A percentile compares a stretch with the other conserved stretches of the same genome.
Evolutionary conservation across 2,888 invertebrate species (phyloP).

Genomic region (Psylliodes chrysocephalus): DNA sequence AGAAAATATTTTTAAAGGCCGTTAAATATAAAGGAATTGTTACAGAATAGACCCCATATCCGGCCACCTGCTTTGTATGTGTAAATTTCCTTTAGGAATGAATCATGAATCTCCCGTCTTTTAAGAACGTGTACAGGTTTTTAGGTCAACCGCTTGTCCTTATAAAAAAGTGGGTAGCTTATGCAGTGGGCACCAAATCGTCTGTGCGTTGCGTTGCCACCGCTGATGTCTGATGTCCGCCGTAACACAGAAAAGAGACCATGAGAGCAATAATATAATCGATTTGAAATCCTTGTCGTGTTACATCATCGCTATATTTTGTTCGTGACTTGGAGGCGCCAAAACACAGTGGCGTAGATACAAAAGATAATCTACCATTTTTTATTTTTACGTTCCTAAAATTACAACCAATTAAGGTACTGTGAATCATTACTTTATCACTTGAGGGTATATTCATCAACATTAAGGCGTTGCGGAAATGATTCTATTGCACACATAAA

Average conservation of each 20-base stretch:
- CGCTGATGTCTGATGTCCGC: neutral
- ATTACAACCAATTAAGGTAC: no score
- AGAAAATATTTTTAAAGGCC: no score
- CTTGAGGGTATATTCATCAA: no score
- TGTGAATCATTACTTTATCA: no score
- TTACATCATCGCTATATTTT: slow-evolving; percentile 39
- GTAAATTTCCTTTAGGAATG: neutral
- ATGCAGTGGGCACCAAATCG: slow-evolving; percentile 18
- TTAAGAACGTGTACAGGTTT: neutral
- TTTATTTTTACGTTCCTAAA: no score
- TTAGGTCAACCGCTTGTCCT: slow-evolving; percentile 4
- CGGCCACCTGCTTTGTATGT: neutral
- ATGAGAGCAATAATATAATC: slow-evolving; percentile 30
- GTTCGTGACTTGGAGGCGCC: slow-evolving; percentile 34
- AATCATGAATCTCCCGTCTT: no score
- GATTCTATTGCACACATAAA: no score
- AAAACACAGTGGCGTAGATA: slow-evolving; percentile 30
- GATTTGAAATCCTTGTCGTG: slow-evolving; percentile 35
- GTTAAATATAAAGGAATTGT: no score
- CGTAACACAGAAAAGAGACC: slow-evolving; percentile 4
- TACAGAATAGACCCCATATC: no score
- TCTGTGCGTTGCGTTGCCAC: no score
- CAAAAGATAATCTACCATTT: neutral
- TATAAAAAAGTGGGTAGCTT: neutral
- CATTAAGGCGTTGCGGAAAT: no score